A percentile compares a stretch with the other conserved stretches of the same genome.
These are phyloP conservation scores for Clivina fossor DNA, from an alignment of 2,888 invertebrate species.

Conservation along the genomic window DNA sequence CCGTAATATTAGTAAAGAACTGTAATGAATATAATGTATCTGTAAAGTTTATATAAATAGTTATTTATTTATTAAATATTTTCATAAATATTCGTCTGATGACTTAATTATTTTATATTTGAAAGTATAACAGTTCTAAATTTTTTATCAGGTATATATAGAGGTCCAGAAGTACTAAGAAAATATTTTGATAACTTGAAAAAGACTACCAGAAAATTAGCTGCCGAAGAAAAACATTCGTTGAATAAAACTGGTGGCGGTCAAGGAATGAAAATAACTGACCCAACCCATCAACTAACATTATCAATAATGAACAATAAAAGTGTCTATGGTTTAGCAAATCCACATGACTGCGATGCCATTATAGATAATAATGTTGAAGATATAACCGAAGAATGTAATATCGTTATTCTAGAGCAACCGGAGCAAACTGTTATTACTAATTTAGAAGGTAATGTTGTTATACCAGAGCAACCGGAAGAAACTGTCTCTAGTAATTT, in stretches of 20 bases:
- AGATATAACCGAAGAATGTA: neutral
- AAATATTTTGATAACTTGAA: conserved; percentile 5
- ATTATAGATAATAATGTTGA: neutral
- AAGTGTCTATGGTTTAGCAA: neutral
- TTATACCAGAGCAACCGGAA: neutral
- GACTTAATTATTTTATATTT: too few relatives aligned
- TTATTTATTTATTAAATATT: too few relatives aligned
- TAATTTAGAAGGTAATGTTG: neutral
- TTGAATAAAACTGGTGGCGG: neutral
- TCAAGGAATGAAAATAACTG: neutral
- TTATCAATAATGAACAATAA: neutral
- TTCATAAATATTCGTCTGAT: too few relatives aligned
- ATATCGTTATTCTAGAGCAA: neutral
- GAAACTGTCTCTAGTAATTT: too few relatives aligned
- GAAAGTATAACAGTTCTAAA: too few relatives aligned
- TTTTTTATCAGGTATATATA: too few relatives aligned
- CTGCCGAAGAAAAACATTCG: neutral
- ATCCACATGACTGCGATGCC: neutral
- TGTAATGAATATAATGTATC: too few relatives aligned
- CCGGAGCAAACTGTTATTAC: neutral
- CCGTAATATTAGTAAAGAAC: too few relatives aligned
- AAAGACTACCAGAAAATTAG: conserved; percentile 6
- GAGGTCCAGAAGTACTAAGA: conserved; percentile 1
- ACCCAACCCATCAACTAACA: neutral
- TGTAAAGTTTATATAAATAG: too few relatives aligned